Base-by-base conservation (phyloP, 2,888 invertebrate genomes). In the Tachina lurida region DNA sequence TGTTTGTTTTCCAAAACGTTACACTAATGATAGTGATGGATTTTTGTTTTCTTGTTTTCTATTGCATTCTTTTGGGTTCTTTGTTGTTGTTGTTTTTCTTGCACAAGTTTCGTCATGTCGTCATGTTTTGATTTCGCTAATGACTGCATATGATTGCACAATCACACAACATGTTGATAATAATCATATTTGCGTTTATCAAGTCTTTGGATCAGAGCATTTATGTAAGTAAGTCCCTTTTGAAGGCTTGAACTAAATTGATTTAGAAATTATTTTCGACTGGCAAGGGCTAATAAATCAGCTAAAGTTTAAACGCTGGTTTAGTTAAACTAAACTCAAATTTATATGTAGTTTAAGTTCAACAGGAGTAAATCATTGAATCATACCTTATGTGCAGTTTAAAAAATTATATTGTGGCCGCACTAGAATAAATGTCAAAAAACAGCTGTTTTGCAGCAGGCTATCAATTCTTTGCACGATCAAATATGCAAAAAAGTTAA, bases 1-100 rank as follows among this genome's bases (percentile, higher is more conserved):
- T 74, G 77, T 84, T 83, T 84, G 83, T 84, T 84, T 84, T 84
- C 60, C 60, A 84, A 84, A 84, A 84, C 83, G 83, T 84, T 84
- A 84, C 77, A 78, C 67, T 78, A 84, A 84, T 74, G 83, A 84
- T 84, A 84, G 77, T 84, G 77, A 84, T 67, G 83, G 73, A 60
- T 74, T 78, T 83, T 52, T 39, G 45, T 19, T 62, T 49, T 39
- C 52, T 9, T 22, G 58, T 31, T 31, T 52, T 41, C 3, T 52
- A 54, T 58, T 63, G 63, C 10, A 43, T 22, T 52, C 19, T 49
- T 8, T 8, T 52, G 17, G 17, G 15, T 65, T 56, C 13, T 58
- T 41, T 31, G 15, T 58, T 58, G 15, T 19, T 3, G 13, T 56
- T 68, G 49, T 68, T 52, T 78, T 41, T 78, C 39, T 68, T 74